Evolutionary conservation across 1,140 invertebrate species (phyloP).

Genomic region (Aphis craccivora): DNA sequence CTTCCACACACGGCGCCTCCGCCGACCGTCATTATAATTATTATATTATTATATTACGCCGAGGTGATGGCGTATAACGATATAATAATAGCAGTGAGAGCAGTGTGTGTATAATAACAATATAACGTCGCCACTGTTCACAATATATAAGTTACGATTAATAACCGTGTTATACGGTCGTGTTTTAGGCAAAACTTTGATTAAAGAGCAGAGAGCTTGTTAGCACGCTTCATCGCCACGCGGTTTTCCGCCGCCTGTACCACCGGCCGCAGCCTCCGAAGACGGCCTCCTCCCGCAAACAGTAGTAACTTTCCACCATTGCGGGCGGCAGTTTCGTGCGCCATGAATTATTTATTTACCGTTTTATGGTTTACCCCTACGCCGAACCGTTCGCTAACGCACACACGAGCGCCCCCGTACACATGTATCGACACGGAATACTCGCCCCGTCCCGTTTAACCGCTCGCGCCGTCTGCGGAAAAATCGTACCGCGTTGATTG

Average conservation of each 20-base stretch:
- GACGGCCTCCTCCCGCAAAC: background rate
- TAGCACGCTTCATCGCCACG: background rate
- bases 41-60: background rate
- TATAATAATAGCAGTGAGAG: background rate
- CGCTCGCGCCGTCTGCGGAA: background rate
- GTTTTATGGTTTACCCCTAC: conserved; percentile 39
- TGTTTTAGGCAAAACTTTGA: conserved; percentile 52
- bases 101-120: background rate
- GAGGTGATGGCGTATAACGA: background rate
- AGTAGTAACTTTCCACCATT: background rate
- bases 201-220: conserved; percentile 51
- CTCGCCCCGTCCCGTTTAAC: background rate
- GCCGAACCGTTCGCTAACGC: background rate
- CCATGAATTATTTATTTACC: conserved; percentile 54
- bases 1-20: background rate
- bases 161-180: conserved; percentile 18
- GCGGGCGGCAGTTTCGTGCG: conserved; percentile 14
- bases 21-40: background rate
- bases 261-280: background rate
- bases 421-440: background rate
- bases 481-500: background rate
- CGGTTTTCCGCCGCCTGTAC: background rate
- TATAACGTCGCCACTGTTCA: background rate
- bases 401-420: background rate
- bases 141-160: conserved; percentile 28